A percentile compares a stretch with the other conserved stretches of the same genome.
Evolutionary conservation across 2,888 invertebrate genomes (phyloP).

Genomic region (Polymixis lichenea): DNA sequence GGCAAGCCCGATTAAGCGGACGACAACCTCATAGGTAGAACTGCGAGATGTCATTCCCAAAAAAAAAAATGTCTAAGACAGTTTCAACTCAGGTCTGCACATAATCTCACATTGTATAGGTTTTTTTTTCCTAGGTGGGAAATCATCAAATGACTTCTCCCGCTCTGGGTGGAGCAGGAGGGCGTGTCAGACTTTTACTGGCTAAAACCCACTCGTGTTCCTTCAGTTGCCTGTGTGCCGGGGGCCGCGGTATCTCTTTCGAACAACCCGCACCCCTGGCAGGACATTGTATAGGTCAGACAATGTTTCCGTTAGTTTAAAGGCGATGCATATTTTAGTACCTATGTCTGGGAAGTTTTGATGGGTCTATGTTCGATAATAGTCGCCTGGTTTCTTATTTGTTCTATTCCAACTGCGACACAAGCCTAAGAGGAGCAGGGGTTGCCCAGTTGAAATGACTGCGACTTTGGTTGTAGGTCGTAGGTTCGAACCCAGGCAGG

Average conservation of each 20-base stretch:
- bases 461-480: not conserved
- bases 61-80: too few relatives aligned
- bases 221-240: too few relatives aligned
- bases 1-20: too few relatives aligned
- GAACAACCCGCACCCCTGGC: too few relatives aligned
- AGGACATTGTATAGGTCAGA: not conserved
- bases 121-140: too few relatives aligned
- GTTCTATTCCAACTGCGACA: not conserved
- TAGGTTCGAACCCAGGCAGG: not conserved
- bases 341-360: slow-evolving; percentile 9
- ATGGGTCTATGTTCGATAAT: slow-evolving; percentile 3
- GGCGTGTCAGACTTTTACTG: too few relatives aligned
- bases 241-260: too few relatives aligned
- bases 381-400: slow-evolving; percentile 13
- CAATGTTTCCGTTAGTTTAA: slow-evolving; percentile 14
- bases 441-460: not conserved
- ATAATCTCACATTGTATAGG: not conserved
- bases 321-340: slow-evolving; percentile 20
- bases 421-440: not conserved
- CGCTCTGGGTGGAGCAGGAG: too few relatives aligned
- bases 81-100: not conserved
- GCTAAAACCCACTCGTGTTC: too few relatives aligned
- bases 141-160: too few relatives aligned
- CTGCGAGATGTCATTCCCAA: too few relatives aligned
- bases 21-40: too few relatives aligned